Evolutionary conservation across 2,797 vertebrate genomes (phyloP), one percentile per base, ranked within the genome.

Genomic region (Nyctibius grandis): DNA sequence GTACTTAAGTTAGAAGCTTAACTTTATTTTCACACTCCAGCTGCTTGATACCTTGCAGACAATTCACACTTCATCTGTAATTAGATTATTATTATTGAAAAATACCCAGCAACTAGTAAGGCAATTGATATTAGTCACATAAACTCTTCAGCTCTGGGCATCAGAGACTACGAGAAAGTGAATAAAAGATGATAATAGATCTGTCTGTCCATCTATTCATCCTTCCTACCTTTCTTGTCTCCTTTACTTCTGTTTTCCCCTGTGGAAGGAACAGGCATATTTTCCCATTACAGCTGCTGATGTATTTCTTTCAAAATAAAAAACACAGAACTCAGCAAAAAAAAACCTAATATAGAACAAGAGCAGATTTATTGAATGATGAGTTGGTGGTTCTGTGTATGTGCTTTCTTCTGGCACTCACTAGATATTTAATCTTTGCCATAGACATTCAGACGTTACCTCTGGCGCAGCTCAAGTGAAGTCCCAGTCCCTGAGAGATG

Each of bases 81-180:
- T 85, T 95, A 67, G 64, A 53, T 80, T 88, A 85, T 78, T 93
- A 84, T 85, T 83, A 82, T 84, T 88, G 29, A 72, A 91, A 91
- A 80, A 70, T 51, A 68, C 23, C 38, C 47, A 84, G 13, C 33
- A 67, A 23, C 63, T 87, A 65, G 51, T 48, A 75, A 85, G 14
- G 36, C 45, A 82, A 53, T 61, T 57, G 48, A 42, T 77, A 77
- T 34, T 29, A 67, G 45, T 61, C 57, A 89, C 31, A 47, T 73
- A 40, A 87, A 73, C 15, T 47, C 26, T 68, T 70, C 57, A 68
- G 31, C 44, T 80, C 19, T 68, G 68, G 25, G 78, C 13, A 86
- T 83, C 60, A 90, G 65, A 91, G 38, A 57, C 34, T n/a, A 50
- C 53, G 16, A 72, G 21, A 73, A 85, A 67, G 40, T 53, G 31